Evolutionary conservation across 2,888 invertebrate genomes (phyloP).

Genomic region (Odontothrips loti): DNA sequence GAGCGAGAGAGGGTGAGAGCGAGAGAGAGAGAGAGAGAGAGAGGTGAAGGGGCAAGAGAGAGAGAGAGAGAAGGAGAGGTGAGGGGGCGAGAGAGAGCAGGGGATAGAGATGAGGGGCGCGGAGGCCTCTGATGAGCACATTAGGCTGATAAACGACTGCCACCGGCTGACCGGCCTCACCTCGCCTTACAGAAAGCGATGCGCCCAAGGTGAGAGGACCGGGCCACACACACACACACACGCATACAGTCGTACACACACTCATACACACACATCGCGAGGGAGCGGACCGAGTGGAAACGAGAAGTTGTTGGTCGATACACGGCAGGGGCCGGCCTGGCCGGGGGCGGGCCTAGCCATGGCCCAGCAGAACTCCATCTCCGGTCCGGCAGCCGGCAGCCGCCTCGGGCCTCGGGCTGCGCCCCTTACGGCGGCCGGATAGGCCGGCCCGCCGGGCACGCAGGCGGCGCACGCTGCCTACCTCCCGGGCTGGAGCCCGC

Average conservation of each 20-base stretch:
- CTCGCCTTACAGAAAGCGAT: not conserved
- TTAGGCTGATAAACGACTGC: not conserved
- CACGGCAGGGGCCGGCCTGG: too few relatives aligned
- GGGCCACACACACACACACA: not conserved
- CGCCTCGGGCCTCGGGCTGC: too few relatives aligned
- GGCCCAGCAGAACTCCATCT: too few relatives aligned
- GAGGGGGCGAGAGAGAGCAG: not conserved
- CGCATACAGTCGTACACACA: too few relatives aligned
- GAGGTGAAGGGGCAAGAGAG: not conserved
- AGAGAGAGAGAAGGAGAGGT: not conserved
- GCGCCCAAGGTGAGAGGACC: not conserved
- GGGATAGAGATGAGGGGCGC: constrained; percentile 21
- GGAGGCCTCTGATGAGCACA: not conserved
- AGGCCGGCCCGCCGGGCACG: not conserved
- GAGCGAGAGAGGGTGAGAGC: not conserved
- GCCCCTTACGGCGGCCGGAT: not conserved
- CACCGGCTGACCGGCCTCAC: too few relatives aligned
- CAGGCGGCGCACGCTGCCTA: not conserved
- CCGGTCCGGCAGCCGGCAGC: too few relatives aligned
- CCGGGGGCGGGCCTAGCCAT: too few relatives aligned
- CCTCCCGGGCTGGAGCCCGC: not conserved
- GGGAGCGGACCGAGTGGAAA: too few relatives aligned
- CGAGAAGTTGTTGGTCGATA: too few relatives aligned
- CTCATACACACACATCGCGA: too few relatives aligned
- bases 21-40: not conserved